phyloP scores from a whole-genome alignment of 2,797 vertebrate species.

The Tarsius wallacei region DNA sequence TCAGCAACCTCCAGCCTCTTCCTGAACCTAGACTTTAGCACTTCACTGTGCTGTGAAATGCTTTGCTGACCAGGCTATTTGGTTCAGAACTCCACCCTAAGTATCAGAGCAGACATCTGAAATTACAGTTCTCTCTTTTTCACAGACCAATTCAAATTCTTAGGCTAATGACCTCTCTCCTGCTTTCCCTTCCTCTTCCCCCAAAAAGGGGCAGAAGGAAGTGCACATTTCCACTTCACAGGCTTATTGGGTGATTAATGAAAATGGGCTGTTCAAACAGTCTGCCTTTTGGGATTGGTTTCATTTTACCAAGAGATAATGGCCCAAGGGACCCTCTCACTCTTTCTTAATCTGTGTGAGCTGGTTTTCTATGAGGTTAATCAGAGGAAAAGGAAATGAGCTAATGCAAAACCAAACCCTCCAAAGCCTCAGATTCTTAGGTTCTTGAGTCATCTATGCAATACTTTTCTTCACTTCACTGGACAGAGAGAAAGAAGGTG shows the following conservation, averaged over 20 bases:
- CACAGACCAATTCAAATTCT: not conserved
- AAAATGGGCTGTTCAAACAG: not conserved
- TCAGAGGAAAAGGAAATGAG: constrained; percentile 82
- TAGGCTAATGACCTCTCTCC: not conserved
- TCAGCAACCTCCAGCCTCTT: not conserved
- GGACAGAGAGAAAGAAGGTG: not conserved
- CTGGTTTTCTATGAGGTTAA: constrained; percentile 55
- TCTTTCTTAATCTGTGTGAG: constrained; percentile 44
- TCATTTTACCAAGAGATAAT: constrained; percentile 68
- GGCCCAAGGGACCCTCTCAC: not conserved
- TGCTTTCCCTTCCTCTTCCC: not conserved
- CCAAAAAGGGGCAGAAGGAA: not conserved
- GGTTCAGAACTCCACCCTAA: not conserved
- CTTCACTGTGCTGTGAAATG: not conserved
- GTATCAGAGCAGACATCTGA: not conserved
- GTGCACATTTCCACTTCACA: rapidly evolving
- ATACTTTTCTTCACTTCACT: not conserved
- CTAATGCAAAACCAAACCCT: constrained; percentile 58
- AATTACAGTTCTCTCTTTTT: constrained; percentile 11
- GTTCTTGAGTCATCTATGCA: constrained; percentile 59
- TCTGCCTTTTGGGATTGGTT: not conserved
- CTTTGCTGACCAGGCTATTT: not conserved
- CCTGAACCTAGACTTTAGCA: not conserved
- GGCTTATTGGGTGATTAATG: not conserved
- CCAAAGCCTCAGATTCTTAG: constrained; percentile 57